Evolutionary conservation across 2,888 invertebrate genomes (phyloP).

Genomic region (Eupeodes latifasciatus): DNA sequence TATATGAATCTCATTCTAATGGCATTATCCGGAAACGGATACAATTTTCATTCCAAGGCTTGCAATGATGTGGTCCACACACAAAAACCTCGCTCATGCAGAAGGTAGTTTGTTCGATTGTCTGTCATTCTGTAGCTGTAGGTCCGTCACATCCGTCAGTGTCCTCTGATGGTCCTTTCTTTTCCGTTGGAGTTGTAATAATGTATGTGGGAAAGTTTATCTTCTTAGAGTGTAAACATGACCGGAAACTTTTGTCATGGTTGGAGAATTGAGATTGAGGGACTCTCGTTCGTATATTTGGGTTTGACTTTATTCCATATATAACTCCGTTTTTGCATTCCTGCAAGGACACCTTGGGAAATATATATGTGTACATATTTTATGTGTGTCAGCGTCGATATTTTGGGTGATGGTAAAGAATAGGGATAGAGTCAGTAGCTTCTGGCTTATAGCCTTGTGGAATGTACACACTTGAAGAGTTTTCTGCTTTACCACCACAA

Average conservation of each 20-base stretch:
- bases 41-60: slow-evolving; percentile 54
- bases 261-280: slow-evolving; percentile 58
- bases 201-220: slow-evolving; percentile 67
- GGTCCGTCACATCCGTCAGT: neutral
- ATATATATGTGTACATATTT: neutral
- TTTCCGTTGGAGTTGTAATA: neutral
- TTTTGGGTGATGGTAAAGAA: slow-evolving; percentile 40
- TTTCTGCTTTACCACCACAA: too few relatives aligned
- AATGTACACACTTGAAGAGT: too few relatives aligned
- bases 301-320: neutral
- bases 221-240: slow-evolving; percentile 71
- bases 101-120: slow-evolving; percentile 17
- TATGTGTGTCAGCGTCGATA: slow-evolving; percentile 18
- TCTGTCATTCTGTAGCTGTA: too few relatives aligned
- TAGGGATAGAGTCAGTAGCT: slow-evolving; percentile 2
- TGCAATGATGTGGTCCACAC: slow-evolving; percentile 38
- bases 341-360: slow-evolving; percentile 6
- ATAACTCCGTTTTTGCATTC: slow-evolving; percentile 7
- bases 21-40: slow-evolving; percentile 53
- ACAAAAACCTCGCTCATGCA: slow-evolving; percentile 42
- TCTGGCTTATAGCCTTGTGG: neutral
- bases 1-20: slow-evolving; percentile 32
- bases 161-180: neutral
- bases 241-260: slow-evolving; percentile 70
- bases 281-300: slow-evolving; percentile 16